These are phyloP conservation scores for Amphipoea oculea DNA, from an alignment of 2,888 invertebrate species.

Conservation along the genomic window DNA sequence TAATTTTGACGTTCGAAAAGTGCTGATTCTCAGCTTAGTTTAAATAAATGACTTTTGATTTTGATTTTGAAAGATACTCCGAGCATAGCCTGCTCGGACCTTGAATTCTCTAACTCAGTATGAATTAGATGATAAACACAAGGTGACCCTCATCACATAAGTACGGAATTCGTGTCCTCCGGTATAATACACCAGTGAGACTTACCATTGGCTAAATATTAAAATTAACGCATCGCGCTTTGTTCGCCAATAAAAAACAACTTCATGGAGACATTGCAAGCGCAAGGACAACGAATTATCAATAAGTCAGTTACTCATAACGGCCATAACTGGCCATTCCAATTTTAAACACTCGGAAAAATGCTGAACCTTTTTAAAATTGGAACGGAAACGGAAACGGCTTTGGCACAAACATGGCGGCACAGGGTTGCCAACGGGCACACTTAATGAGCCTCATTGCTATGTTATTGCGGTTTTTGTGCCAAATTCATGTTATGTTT, in stretches of 20 bases:
- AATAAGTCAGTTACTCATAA: constrained; percentile 23
- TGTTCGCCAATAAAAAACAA: too few species aligned
- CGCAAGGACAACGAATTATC: background rate
- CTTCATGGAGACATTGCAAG: background rate
- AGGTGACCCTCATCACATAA: background rate
- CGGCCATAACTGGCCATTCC: constrained; percentile 38
- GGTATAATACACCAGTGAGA: background rate
- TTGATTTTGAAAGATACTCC: too few species aligned
- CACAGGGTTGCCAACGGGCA: constrained; percentile 62
- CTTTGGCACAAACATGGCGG: constrained; percentile 73
- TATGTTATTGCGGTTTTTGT: constrained; percentile 60
- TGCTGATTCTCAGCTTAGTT: too few species aligned
- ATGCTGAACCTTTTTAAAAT: constrained; percentile 69
- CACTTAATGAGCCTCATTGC: constrained; percentile 69
- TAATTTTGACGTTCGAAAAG: too few species aligned
- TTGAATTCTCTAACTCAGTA: too few species aligned
- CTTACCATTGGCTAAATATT: background rate
- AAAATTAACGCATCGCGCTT: background rate
- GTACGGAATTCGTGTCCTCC: too few species aligned
- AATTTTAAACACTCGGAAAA: constrained; percentile 51
- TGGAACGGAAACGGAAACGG: constrained; percentile 78
- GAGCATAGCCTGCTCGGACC: too few species aligned
- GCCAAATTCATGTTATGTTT: constrained; percentile 66
- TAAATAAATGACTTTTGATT: too few species aligned
- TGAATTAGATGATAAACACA: too few species aligned